Conservation (phyloP, 2,113 vertebrate genomes). For the Micromys minutus region DNA sequence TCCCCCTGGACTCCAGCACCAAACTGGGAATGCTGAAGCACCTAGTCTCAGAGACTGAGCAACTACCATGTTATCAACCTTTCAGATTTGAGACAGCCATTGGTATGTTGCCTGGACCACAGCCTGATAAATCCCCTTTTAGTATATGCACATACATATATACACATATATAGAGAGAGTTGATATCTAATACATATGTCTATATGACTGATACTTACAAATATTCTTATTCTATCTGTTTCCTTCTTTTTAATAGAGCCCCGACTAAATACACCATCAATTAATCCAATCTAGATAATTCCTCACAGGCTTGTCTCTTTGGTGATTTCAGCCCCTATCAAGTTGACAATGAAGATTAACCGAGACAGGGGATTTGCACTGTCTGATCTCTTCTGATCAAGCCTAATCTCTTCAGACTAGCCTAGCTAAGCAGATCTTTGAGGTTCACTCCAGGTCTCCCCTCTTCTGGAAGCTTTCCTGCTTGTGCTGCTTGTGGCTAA, state of each 20-base stretch:
- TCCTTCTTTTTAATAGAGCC: background rate
- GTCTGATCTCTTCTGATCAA: background rate
- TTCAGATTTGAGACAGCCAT: background rate
- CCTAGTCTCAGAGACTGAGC: background rate
- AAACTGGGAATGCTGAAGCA: background rate
- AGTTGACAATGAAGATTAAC: background rate
- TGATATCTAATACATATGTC: background rate
- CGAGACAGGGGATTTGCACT: background rate
- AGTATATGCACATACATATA: background rate
- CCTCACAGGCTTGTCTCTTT: background rate
- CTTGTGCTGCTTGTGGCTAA: background rate
- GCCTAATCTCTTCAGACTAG: background rate
- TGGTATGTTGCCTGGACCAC: too few species aligned
- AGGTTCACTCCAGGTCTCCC: background rate
- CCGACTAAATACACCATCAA: background rate
- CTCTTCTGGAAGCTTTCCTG: background rate
- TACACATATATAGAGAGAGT: background rate
- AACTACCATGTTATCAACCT: background rate
- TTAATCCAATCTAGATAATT: background rate
- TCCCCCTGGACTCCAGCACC: background rate
- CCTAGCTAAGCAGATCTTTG: background rate
- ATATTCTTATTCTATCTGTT: background rate
- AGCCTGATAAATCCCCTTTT: background rate
- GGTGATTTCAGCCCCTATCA: background rate
- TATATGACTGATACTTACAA: background rate